Evolutionary conservation across 2,888 invertebrate species (phyloP), one percentile per base, ranked within the genome.

Genomic region (Antheraea assamensis): DNA sequence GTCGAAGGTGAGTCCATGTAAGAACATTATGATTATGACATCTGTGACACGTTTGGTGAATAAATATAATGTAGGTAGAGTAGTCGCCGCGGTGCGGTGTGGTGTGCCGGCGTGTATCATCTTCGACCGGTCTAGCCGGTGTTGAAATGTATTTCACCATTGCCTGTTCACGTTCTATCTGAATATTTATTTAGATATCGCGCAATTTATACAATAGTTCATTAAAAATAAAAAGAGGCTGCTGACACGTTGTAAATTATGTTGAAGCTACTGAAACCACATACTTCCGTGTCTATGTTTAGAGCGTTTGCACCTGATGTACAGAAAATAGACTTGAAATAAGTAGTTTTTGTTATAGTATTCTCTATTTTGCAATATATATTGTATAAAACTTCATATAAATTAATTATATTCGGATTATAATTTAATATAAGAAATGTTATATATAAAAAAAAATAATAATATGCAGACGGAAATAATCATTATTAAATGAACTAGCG

Each of bases 91-190:
- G 79, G 80, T 80, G 76, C 82, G 83, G 86, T 17, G n/a, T 24
- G 58, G 15, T 61, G 73, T 78, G 77, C 81, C 78, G 79, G 81
- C 80, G 77, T 82, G 84, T 86, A 81, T 83, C 86, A 84, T 88
- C 87, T 83, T 83, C 81, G 82, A 85, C 88, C 84, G 86, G 87
- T 87, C 82, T 75, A 79, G 80, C 80, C 72, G 74, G 79, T 89
- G 85, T 84, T 76, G 88, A 86, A 89, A 89, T 83, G 75, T 84
- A 80, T 89, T 87, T 86, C 86, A 83, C 81, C 84, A 87, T 79
- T 78, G 78, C 81, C 75, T 83, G 83, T 83, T 84, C 83, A 71
- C 66, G 68, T 68, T 71, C 68, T 72, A 80, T 77, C 76, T 76
- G 78, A 79, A 77, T 78, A 75, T 52, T 74, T 76, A 77, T 76